Evolutionary conservation across 2,888 invertebrate genomes (phyloP), one percentile per base, ranked within the genome.

Genomic region (Antheraea assamensis): DNA sequence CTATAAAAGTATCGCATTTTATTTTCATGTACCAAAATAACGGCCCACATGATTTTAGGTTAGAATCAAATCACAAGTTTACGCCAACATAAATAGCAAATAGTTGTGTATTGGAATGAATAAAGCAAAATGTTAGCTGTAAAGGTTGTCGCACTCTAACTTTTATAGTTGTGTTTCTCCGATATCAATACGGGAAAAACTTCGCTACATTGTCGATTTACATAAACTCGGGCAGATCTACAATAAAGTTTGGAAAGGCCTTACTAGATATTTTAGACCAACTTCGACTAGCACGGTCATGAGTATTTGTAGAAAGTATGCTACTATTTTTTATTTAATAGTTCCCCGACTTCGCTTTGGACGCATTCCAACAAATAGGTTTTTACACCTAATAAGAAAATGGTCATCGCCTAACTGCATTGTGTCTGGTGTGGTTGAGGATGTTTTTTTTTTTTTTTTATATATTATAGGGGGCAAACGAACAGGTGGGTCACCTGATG

Each of bases 151-250:
- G 68, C 19, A 72, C 76, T 75, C 71, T 75, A 73, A 73, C 55
- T 73, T 73, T 70, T 70, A 73, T 27, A 55, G 72, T 72, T 55
- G 10, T 73, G 70, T 70, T 42, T 35, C n/a, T 15, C 58, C 35
- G 55, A 27, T 68, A 68, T 35, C 64, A 75, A 75, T 72, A 76
- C 76, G 76, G 76, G 76, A 78, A 80, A 80, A 79, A 79, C 55
- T 80, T 74, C 66, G 68, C 71, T 71, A 77, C 77, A 74, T 71
- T 74, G 74, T 73, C 73, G 75, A 78, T 80, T 81, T 79, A 75
- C 79, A 79, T 52, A 72, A 68, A 72, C 61, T 64, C 1, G 30
- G 61, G 30, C 30, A 64, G 3, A 30, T 17, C 15, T 30, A 13
- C 27, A 64, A 13, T 27, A 30, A 64, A 64, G 17, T 64, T 64